phyloP scores from a whole-genome alignment of 2,113 vertebrate species.

The Acinonyx jubatus region DNA sequence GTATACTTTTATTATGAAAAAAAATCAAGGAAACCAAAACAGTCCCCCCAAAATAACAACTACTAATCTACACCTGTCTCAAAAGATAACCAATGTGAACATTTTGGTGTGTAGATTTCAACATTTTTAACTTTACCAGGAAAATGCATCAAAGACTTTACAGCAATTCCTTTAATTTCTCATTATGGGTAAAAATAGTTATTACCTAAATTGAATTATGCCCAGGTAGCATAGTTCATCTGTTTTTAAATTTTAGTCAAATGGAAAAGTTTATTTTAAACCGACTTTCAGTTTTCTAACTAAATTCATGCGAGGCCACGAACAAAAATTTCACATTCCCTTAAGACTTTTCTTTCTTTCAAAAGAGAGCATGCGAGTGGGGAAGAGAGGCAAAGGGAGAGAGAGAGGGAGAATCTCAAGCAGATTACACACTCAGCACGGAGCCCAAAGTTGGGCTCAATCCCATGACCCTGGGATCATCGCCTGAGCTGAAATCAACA shows the following conservation, averaged over 20 bases:
- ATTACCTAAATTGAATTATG: neutral
- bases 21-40: neutral
- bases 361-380: too few relatives aligned
- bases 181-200: neutral
- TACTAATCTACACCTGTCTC: neutral
- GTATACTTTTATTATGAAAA: neutral
- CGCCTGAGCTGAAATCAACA: too few relatives aligned
- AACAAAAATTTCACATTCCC: neutral
- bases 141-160: neutral
- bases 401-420: too few relatives aligned
- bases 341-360: neutral
- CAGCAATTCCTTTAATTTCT: neutral
- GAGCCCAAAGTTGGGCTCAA: too few relatives aligned
- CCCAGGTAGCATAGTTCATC: neutral
- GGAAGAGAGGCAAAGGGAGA: too few relatives aligned
- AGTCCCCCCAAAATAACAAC: neutral
- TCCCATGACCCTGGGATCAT: too few relatives aligned
- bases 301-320: neutral
- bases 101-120: neutral
- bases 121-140: neutral
- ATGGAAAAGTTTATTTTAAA: neutral
- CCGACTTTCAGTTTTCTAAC: neutral
- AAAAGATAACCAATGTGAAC: neutral
- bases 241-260: neutral
- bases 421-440: too few relatives aligned